These are phyloP conservation scores for Gouania willdenowi DNA, from an alignment of 2,797 vertebrate genomes.

Conservation along the genomic window DNA sequence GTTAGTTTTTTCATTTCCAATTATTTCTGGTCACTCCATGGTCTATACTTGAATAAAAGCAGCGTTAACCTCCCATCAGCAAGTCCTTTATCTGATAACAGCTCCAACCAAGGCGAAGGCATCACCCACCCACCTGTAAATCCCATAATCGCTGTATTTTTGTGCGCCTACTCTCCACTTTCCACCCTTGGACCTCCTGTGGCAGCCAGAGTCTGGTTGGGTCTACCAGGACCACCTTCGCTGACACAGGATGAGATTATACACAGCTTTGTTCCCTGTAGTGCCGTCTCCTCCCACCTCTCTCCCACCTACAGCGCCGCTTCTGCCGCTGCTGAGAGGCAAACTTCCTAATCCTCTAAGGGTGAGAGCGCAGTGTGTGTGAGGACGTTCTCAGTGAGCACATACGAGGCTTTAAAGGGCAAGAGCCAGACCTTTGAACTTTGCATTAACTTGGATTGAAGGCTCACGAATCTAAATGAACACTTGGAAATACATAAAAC, in stretches of 20 bases:
- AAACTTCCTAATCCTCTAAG: slow-evolving; percentile 28
- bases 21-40: no score
- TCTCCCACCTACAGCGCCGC: slow-evolving; percentile 21
- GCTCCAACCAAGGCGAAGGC: slow-evolving; percentile 9
- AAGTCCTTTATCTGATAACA: slow-evolving; percentile 46
- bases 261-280: slow-evolving; percentile 3
- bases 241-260: slow-evolving; percentile 25
- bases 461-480: no score
- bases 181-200: slow-evolving; percentile 12
- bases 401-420: no score
- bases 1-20: no score
- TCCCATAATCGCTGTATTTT: slow-evolving; percentile 22
- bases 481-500: no score
- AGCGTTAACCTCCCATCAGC: slow-evolving; percentile 14
- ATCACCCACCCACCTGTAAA: slow-evolving; percentile 17
- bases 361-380: slow-evolving; percentile 16
- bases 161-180: neutral
- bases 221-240: slow-evolving; percentile 16
- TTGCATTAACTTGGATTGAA: no score
- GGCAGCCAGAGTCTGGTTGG: slow-evolving; percentile 17
- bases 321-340: slow-evolving; percentile 17
- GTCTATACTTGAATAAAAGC: no score
- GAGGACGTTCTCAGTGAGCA: slow-evolving; percentile 5
- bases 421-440: no score
- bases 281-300: slow-evolving; percentile 20